phyloP scores from a whole-genome alignment of 2,797 vertebrate species.

The Bradypus variegatus region DNA sequence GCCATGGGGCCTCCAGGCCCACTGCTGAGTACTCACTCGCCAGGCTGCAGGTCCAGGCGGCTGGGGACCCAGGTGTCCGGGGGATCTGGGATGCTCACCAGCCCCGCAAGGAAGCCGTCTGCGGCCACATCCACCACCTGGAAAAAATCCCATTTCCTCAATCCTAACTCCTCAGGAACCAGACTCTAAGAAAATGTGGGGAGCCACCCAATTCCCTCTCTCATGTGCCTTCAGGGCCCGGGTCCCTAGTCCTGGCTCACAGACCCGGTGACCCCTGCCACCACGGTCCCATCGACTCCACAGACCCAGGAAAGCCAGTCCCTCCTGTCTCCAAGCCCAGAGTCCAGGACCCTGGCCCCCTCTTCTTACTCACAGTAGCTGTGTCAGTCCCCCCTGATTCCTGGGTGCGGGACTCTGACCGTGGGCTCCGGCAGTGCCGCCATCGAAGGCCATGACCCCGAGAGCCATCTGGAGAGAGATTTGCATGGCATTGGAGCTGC shows the following conservation, averaged over 20 bases:
- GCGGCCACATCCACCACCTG: constrained; percentile 59
- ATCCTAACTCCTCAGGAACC: not conserved
- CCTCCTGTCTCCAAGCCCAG: not conserved
- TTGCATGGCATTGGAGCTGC: not conserved
- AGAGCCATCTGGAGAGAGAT: constrained; percentile 61
- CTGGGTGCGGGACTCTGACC: constrained; percentile 53
- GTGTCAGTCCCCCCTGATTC: constrained; percentile 56
- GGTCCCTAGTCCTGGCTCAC: not conserved
- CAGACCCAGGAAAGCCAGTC: not conserved
- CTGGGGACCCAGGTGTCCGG: constrained; percentile 62
- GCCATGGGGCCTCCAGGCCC: fast-evolving
- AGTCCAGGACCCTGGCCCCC: not conserved
- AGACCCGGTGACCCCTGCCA: not conserved
- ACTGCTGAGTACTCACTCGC: constrained; percentile 52
- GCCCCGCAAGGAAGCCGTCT: constrained; percentile 49
- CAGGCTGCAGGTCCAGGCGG: constrained; percentile 57
- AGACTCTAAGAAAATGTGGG: not conserved
- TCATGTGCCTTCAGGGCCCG: not conserved
- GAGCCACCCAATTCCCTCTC: not conserved
- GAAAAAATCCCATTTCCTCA: not conserved
- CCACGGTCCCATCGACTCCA: not conserved
- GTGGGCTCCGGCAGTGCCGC: constrained; percentile 67
- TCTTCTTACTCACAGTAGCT: constrained; percentile 55
- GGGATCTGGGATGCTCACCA: constrained; percentile 54
- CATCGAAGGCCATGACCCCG: constrained; percentile 59